These are phyloP conservation scores for Ochropacha duplaris DNA, from an alignment of 2,888 invertebrate species.

Conservation along the genomic window DNA sequence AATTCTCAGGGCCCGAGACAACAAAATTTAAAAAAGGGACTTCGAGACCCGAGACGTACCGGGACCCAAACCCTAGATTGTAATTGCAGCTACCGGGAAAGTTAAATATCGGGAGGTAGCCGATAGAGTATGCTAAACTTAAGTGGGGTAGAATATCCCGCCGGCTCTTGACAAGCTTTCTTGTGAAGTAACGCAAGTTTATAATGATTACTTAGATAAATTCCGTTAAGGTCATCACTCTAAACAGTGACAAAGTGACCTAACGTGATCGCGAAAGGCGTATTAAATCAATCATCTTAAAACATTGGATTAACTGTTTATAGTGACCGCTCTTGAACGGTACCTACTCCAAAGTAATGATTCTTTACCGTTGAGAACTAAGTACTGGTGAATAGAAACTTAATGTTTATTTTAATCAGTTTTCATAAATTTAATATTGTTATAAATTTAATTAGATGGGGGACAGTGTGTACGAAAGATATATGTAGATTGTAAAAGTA, in stretches of 20 bases:
- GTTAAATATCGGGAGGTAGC: too few species aligned
- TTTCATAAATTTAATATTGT: background rate
- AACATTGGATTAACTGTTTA: slow-evolving; percentile 26
- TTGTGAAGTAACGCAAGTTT: background rate
- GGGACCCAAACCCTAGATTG: too few species aligned
- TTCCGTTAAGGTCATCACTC: slow-evolving; percentile 12
- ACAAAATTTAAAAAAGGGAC: too few species aligned
- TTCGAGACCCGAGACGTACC: too few species aligned
- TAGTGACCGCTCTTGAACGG: slow-evolving; percentile 6
- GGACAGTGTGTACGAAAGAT: too few species aligned
- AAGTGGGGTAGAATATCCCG: too few species aligned
- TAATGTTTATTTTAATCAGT: background rate
- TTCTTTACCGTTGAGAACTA: background rate
- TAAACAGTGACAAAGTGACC: slow-evolving; percentile 20
- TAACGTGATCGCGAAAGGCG: slow-evolving; percentile 4
- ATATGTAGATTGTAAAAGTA: too few species aligned
- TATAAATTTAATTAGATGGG: too few species aligned
- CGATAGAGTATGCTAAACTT: too few species aligned
- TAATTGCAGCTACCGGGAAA: too few species aligned
- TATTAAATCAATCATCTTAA: slow-evolving; percentile 22
- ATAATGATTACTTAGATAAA: background rate
- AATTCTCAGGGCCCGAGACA: too few species aligned
- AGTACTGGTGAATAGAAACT: background rate
- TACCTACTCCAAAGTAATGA: slow-evolving; percentile 1
- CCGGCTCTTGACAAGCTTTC: too few species aligned